Percentiles rank a stretch among this genome's conserved stretches.
These are phyloP conservation scores for Nansenia antarctica DNA, from an alignment of 2,113 vertebrate genomes.

Conservation along the genomic window DNA sequence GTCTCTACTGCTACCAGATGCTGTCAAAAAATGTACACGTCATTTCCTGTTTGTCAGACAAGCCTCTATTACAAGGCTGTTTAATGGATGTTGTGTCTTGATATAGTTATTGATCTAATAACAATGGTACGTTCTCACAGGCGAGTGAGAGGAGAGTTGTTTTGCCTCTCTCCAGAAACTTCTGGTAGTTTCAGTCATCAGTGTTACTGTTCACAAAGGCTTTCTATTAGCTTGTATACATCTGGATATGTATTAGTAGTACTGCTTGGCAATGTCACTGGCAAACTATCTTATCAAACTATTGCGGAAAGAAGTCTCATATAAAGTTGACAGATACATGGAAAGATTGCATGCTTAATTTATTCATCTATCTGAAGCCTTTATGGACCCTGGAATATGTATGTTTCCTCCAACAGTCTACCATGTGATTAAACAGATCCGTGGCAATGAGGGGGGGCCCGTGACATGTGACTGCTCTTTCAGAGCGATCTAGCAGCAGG, in stretches of 20 bases:
- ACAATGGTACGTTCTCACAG: no score
- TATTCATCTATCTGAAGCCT: not conserved
- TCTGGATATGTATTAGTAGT: not conserved
- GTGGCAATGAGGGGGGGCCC: not conserved
- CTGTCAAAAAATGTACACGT: not conserved
- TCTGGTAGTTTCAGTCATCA: no score
- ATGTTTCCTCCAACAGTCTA: constrained; percentile 22
- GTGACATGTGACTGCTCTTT: no score
- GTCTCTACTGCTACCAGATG: not conserved
- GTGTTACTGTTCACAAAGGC: no score
- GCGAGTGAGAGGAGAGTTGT: no score
- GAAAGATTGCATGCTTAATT: not conserved
- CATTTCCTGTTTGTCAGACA: not conserved
- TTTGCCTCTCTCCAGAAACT: no score
- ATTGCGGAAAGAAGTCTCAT: no score
- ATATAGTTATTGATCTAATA: no score
- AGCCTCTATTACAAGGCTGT: not conserved
- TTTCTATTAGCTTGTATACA: no score
- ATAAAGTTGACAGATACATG: not conserved
- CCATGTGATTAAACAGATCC: constrained; percentile 26
- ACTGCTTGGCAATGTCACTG: not conserved
- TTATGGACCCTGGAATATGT: not conserved
- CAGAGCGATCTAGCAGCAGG: no score
- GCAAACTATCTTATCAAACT: not conserved
- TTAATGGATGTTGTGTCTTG: no score